Evolutionary conservation across 1,140 invertebrate species (phyloP), one percentile per base, ranked within the genome.

Genomic region (Xylocopa sonorina): DNA sequence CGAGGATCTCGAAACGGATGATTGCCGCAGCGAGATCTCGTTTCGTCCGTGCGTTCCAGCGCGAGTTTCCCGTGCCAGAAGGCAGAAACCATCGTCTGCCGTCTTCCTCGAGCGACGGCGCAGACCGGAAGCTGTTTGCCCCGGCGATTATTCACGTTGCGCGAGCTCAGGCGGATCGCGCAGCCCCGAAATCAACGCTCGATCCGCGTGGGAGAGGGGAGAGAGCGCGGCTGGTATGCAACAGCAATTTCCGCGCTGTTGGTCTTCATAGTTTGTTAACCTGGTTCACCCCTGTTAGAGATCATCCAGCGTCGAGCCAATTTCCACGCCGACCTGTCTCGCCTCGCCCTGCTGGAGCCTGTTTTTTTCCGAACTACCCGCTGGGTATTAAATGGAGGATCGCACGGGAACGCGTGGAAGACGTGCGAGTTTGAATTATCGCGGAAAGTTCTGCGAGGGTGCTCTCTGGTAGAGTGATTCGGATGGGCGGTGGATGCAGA

Each of bases 1-100:
- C 60, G 60, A n/a, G 58, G 58, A 68, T 76, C 74, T 76, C 63
- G 34, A 76, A 76, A 76, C 68, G 74, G 38, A 24, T 50, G 60
- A 34, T 64, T 74, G 27, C 58, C 68, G 63, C 38, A 57, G 41
- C 63, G 29, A n/a, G n/a, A 57, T 76, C 68, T 18, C 74, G 51
- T 43, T n/a, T 57, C 74, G 63, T 57, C 74, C 74, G 46, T 68
- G 74, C 63, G 74, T 57, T 18, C 46, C 38, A n/a, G 43, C 58
- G 21, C 18, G 29, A 64, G 66, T 64, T n/a, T 29, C 46, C 34
- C 60, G 18, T 53, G 58, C 58, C 72, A 72, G 62, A 50, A 68
- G 51, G 57, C 63, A 57, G 74, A n/a, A n/a, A n/a, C n/a, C n/a
- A n/a, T n/a, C n/a, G n/a, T n/a, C n/a, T n/a, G n/a, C n/a, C n/a